Evolutionary conservation across 2,113 vertebrate species (phyloP).

Genomic region (Felis chaus): DNA sequence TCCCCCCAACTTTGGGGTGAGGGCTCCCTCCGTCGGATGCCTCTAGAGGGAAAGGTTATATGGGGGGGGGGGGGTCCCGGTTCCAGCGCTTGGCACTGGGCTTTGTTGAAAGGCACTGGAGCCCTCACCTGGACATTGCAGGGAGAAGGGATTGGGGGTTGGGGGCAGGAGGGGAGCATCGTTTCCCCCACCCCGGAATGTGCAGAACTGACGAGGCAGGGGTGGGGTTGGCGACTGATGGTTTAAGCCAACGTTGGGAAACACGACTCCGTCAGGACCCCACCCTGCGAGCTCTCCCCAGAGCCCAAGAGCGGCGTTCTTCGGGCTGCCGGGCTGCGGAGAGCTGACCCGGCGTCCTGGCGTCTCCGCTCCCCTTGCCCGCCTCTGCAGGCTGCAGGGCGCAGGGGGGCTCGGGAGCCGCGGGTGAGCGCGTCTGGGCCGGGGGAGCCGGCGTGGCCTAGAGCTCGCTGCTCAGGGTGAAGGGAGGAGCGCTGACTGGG

Average conservation of each 20-base stretch:
- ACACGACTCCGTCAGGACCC: background rate
- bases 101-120: slow-evolving; percentile 39
- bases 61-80: background rate
- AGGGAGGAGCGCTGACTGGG: background rate
- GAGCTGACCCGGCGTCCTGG: background rate
- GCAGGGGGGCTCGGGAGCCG: background rate
- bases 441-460: background rate
- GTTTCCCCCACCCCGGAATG: background rate
- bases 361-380: background rate
- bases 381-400: background rate
- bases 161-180: background rate
- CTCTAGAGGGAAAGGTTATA: background rate
- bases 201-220: background rate
- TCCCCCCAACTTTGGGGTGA: slow-evolving; percentile 43
- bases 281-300: background rate
- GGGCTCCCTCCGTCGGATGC: background rate
- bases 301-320: background rate
- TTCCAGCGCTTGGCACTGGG: background rate
- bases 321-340: background rate
- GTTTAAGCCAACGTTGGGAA: background rate
- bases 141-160: background rate
- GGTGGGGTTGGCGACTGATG: background rate
- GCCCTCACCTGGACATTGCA: slow-evolving; percentile 59
- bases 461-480: background rate
- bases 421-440: background rate